Conservation (phyloP, 2,797 vertebrate species). For the Carapus acus region DNA sequence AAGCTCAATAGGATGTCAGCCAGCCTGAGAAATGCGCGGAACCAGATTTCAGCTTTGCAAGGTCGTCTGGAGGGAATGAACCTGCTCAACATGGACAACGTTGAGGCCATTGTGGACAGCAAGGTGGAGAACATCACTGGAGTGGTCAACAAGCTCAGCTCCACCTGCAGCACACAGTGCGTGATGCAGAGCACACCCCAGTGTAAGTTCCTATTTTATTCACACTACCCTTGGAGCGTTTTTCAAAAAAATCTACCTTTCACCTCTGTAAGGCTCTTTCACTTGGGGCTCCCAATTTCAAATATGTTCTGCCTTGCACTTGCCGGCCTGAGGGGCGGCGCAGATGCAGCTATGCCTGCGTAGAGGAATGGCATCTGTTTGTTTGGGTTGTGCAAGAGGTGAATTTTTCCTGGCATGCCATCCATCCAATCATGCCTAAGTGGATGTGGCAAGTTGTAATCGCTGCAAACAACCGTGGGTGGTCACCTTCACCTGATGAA, state of each 20-base stretch:
- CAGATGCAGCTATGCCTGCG: constrained; percentile 19
- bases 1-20: constrained; percentile 85
- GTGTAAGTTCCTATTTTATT: constrained; percentile 58
- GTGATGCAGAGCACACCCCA: constrained; percentile 43
- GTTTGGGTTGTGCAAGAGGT: constrained; percentile 12
- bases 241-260: not conserved
- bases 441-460: constrained; percentile 38
- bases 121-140: constrained; percentile 85
- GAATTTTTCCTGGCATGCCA: constrained; percentile 32
- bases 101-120: constrained; percentile 81
- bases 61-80: constrained; percentile 80
- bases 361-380: constrained; percentile 12
- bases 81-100: constrained; percentile 82
- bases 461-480: constrained; percentile 30
- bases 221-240: not conserved
- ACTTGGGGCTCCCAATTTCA: not conserved
- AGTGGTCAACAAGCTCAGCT: constrained; percentile 78
- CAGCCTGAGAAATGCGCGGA: constrained; percentile 82
- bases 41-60: constrained; percentile 80
- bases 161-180: constrained; percentile 80
- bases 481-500: constrained; percentile 31
- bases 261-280: constrained; percentile 5
- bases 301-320: no score
- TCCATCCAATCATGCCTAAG: constrained; percentile 37
- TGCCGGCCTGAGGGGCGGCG: constrained; percentile 8